Evolutionary conservation across 2,888 invertebrate species (phyloP).

Genomic region (Halictus quadricinctus): DNA sequence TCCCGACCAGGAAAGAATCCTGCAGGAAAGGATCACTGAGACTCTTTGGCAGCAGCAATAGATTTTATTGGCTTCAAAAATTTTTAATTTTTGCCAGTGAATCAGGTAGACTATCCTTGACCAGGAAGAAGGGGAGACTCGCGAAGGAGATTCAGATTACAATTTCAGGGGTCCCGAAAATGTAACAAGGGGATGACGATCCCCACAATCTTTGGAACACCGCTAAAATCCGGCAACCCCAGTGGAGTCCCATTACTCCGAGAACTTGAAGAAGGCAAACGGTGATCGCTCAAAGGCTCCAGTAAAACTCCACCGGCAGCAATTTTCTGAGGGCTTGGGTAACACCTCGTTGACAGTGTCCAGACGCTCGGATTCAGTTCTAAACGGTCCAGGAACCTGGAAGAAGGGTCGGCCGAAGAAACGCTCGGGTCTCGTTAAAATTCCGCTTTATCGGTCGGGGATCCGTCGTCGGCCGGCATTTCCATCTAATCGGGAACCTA

Average conservation of each 20-base stretch:
- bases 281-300: neutral
- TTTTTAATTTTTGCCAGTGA: too few species aligned
- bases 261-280: neutral
- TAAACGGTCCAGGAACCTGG: neutral
- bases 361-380: neutral
- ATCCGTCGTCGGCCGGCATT: neutral
- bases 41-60: neutral
- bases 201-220: too few species aligned
- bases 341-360: neutral
- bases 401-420: neutral
- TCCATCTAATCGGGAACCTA: neutral
- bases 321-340: neutral
- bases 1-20: neutral
- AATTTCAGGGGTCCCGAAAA: neutral
- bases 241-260: neutral
- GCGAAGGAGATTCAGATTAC: neutral
- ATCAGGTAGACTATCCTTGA: too few species aligned
- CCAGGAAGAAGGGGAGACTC: neutral
- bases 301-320: neutral
- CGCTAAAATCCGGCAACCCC: too few species aligned
- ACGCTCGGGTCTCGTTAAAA: slow-evolving; percentile 5
- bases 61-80: too few species aligned
- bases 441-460: slow-evolving; percentile 2
- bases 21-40: neutral
- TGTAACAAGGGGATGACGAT: neutral